phyloP scores from a whole-genome alignment of 1,140 invertebrate species.

The Euschistus heros region DNA sequence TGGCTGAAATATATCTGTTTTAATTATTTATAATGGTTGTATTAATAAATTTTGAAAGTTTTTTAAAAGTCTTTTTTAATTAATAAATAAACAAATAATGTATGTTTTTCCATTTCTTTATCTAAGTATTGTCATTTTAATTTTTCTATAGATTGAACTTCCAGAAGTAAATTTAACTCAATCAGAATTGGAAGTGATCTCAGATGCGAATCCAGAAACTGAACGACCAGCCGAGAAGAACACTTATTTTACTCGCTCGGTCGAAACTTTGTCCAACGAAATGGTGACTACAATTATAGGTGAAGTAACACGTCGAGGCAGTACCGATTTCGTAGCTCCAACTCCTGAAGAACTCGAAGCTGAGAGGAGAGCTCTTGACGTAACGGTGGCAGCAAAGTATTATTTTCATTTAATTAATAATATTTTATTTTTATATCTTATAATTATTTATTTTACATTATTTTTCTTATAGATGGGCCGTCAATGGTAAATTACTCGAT shows the following conservation, averaged over 20 bases:
- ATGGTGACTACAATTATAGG: slow-evolving; percentile 43
- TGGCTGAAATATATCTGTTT: no score
- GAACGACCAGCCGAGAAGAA: slow-evolving; percentile 20
- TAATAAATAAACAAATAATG: no score
- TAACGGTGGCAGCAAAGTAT: slow-evolving; percentile 22
- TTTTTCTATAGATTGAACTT: slow-evolving; percentile 23
- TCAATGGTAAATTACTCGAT: slow-evolving; percentile 35
- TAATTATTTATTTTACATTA: neutral
- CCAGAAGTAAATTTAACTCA: slow-evolving; percentile 24
- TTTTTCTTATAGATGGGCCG: slow-evolving; percentile 25
- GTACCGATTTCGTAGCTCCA: slow-evolving; percentile 28
- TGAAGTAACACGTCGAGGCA: slow-evolving; percentile 37
- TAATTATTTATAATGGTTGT: no score
- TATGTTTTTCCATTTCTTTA: neutral
- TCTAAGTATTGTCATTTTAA: neutral
- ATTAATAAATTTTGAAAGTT: no score
- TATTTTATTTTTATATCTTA: neutral
- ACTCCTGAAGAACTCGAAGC: slow-evolving; percentile 23
- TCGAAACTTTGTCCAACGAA: slow-evolving; percentile 41
- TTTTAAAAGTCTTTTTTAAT: no score
- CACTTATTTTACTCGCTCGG: slow-evolving; percentile 32
- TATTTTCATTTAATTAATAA: neutral
- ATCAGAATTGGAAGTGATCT: slow-evolving; percentile 26
- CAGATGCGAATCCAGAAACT: slow-evolving; percentile 2
- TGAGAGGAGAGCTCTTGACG: slow-evolving; percentile 18